A percentile compares a stretch with the other conserved stretches of the same genome.
Evolutionary conservation across 2,888 invertebrate genomes (phyloP).

Genomic region (Neoaliturus tenellus): DNA sequence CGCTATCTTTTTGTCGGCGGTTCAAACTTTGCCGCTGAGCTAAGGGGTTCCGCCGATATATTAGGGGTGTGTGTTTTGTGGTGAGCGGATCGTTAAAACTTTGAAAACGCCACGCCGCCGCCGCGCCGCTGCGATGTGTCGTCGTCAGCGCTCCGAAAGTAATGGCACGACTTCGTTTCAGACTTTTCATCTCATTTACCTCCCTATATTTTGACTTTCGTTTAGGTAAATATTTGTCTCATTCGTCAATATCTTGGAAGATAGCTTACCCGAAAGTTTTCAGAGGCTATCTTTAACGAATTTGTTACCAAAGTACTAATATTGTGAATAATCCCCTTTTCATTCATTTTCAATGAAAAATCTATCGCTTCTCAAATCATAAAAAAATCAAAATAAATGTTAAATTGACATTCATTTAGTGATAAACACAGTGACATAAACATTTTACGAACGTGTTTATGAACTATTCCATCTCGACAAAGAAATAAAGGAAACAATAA

Average conservation of each 20-base stretch:
- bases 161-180: slow-evolving; percentile 1
- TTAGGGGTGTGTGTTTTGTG: slow-evolving; percentile 8
- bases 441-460: too few species aligned
- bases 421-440: too few species aligned
- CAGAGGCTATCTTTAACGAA: too few species aligned
- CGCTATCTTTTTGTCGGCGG: slow-evolving; percentile 37
- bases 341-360: too few species aligned
- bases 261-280: too few species aligned
- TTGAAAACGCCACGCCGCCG: not conserved
- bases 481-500: too few species aligned
- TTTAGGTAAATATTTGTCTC: not conserved
- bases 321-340: too few species aligned
- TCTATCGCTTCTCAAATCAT: too few species aligned
- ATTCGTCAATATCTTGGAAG: not conserved
- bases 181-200: slow-evolving; percentile 9
- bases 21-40: slow-evolving; percentile 27
- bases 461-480: too few species aligned
- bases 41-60: slow-evolving; percentile 22
- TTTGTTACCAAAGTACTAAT: too few species aligned
- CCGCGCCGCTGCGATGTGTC: not conserved
- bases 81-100: slow-evolving; percentile 5
- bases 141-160: not conserved
- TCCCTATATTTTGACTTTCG: not conserved
- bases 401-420: too few species aligned
- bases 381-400: too few species aligned